These are phyloP conservation scores for Caranx ignobilis DNA, from an alignment of 2,113 vertebrate genomes.

Conservation along the genomic window DNA sequence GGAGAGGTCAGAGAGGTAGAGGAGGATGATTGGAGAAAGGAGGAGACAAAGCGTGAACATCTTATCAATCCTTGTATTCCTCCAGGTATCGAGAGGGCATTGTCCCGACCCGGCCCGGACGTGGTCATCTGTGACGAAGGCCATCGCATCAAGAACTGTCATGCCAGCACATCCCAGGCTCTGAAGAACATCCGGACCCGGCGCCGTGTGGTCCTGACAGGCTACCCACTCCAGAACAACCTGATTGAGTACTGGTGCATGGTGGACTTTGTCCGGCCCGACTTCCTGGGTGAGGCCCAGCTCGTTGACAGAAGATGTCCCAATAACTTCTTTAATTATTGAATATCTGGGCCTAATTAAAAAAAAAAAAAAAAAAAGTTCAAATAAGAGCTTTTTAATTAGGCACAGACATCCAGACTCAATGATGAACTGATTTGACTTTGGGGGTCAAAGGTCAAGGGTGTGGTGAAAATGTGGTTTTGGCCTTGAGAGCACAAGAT, in stretches of 20 bases:
- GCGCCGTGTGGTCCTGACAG: constrained; percentile 94
- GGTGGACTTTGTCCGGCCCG: constrained; percentile 97
- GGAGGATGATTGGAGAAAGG: accelerated
- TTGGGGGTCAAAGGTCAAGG: too few relatives aligned
- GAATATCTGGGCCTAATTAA: too few relatives aligned
- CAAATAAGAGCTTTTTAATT: too few relatives aligned
- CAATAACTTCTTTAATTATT: too few relatives aligned
- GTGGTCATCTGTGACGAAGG: constrained; percentile 99
- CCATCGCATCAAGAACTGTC: constrained; percentile 99
- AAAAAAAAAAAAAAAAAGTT: too few relatives aligned
- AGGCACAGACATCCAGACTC: too few relatives aligned
- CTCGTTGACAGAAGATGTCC: too few relatives aligned
- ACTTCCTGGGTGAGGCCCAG: constrained; percentile 87
- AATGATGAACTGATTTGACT: too few relatives aligned
- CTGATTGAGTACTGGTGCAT: constrained; percentile 99
- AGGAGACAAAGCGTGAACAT: not conserved
- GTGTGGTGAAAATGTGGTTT: too few relatives aligned
- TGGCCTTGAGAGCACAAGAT: too few relatives aligned
- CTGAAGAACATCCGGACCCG: constrained; percentile 96
- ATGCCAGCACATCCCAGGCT: constrained; percentile 97
- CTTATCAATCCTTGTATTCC: not conserved
- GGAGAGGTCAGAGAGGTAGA: not conserved
- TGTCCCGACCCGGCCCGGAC: constrained; percentile 94
- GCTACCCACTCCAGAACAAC: constrained; percentile 99
- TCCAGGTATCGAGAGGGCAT: constrained; percentile 94